Percentiles rank a stretch among this genome's conserved stretches.
Conservation (phyloP, 2,888 invertebrate genomes). For the Nematopogon swammerdamellus region DNA sequence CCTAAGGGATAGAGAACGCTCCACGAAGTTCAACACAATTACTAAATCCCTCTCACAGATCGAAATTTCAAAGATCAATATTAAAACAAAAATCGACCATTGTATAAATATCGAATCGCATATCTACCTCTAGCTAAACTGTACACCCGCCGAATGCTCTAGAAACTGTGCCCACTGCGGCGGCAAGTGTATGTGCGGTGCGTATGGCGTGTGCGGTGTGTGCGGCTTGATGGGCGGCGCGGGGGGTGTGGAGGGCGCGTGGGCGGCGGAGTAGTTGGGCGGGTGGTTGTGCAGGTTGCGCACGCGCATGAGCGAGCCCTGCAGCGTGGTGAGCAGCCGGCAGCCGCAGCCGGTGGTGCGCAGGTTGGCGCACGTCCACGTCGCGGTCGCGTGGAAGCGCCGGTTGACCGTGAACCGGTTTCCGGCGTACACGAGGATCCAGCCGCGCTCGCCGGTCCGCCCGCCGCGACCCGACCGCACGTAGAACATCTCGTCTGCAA, state of each 20-base stretch:
- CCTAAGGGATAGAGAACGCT: too few relatives aligned
- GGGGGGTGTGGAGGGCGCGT: too few relatives aligned
- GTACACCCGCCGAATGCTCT: not conserved
- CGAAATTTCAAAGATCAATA: too few relatives aligned
- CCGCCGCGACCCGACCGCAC: conserved; percentile 3
- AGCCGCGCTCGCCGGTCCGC: not conserved
- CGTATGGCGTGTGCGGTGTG: not conserved
- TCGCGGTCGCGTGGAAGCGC: conserved; percentile 3
- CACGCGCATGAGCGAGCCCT: conserved; percentile 3
- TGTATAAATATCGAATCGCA: too few relatives aligned
- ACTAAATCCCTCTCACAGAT: too few relatives aligned
- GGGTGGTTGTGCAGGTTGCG: conserved; percentile 5
- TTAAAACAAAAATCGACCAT: too few relatives aligned
- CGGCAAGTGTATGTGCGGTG: not conserved
- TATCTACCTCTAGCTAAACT: not conserved
- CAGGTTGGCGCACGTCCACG: conserved; percentile 6
- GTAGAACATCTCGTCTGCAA: conserved; percentile 6
- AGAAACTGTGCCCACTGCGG: not conserved
- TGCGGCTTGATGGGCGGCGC: not conserved
- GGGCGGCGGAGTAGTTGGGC: conserved; percentile 2
- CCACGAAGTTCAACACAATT: too few relatives aligned
- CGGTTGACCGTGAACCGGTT: conserved; percentile 6
- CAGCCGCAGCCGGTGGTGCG: conserved; percentile 3
- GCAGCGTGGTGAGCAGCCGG: conserved; percentile 4
- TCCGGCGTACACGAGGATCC: conserved; percentile 4